Percentiles rank a stretch among this genome's conserved stretches.
These are phyloP conservation scores for Oostethus manadensis DNA, from an alignment of 2,113 vertebrate species.

Conservation along the genomic window DNA sequence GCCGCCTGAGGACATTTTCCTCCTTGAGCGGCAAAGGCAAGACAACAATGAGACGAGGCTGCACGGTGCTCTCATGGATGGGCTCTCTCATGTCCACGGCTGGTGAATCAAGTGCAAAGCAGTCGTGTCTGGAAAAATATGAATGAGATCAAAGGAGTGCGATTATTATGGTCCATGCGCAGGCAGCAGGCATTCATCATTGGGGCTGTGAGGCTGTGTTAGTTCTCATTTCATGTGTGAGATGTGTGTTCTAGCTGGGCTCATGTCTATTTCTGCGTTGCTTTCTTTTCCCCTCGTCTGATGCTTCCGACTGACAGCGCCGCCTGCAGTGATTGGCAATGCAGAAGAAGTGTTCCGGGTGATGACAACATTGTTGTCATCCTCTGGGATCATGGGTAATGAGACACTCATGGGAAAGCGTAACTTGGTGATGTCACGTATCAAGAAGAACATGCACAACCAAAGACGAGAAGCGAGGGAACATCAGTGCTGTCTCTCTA, in stretches of 20 bases:
- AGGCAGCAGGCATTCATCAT: not conserved
- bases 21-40: not conserved
- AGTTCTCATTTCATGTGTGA: slow-evolving; percentile 32
- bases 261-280: slow-evolving; percentile 44
- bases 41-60: slow-evolving; percentile 1
- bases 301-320: slow-evolving; percentile 40
- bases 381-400: slow-evolving; percentile 52
- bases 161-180: slow-evolving; percentile 7
- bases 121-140: slow-evolving; percentile 24
- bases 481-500: not conserved
- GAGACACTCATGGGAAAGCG: slow-evolving; percentile 28
- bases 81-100: slow-evolving; percentile 8
- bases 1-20: not conserved
- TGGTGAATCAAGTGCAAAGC: slow-evolving; percentile 20
- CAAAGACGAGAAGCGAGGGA: slow-evolving; percentile 25
- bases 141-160: slow-evolving; percentile 23
- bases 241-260: slow-evolving; percentile 25
- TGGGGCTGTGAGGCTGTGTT: not conserved
- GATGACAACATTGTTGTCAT: slow-evolving; percentile 31
- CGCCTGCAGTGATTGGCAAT: slow-evolving; percentile 18
- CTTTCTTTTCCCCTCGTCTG: slow-evolving; percentile 38
- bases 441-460: slow-evolving; percentile 25
- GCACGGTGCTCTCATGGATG: not conserved
- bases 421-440: slow-evolving; percentile 19
- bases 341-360: slow-evolving; percentile 23